Percentiles rank a stretch among this genome's conserved stretches.
Evolutionary conservation across 2,888 invertebrate species (phyloP).

Genomic region (Cartodere bifasciata): DNA sequence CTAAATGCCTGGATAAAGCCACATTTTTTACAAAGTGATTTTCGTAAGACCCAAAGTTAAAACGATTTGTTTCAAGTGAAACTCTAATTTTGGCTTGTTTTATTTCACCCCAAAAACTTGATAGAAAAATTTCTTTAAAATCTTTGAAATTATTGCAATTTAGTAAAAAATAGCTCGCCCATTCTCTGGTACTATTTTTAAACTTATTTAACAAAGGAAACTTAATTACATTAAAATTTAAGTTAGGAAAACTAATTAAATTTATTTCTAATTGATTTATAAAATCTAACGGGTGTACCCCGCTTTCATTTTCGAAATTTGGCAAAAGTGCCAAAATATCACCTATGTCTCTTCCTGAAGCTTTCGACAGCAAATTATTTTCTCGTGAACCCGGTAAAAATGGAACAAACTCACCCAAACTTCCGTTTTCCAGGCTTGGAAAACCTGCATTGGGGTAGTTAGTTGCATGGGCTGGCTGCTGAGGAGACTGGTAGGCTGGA

Average conservation of each 20-base stretch:
- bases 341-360: too few relatives aligned
- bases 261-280: neutral
- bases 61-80: neutral
- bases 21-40: neutral
- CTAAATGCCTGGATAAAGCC: neutral
- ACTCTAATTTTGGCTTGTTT: too few relatives aligned
- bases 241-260: neutral
- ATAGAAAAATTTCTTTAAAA: neutral
- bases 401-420: too few relatives aligned
- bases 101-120: neutral
- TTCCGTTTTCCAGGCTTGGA: too few relatives aligned
- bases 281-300: neutral
- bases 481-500: too few relatives aligned
- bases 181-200: neutral
- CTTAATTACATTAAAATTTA: neutral
- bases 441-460: too few relatives aligned
- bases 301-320: constrained; percentile 1
- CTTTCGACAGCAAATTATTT: too few relatives aligned
- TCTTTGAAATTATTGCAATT: constrained; percentile 1
- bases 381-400: too few relatives aligned
- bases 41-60: neutral
- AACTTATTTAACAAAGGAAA: neutral
- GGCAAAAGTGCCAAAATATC: too few relatives aligned
- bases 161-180: constrained; percentile 1
- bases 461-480: too few relatives aligned